These are phyloP conservation scores for Agonum fuliginosum DNA, from an alignment of 2,888 invertebrate species.

Conservation along the genomic window DNA sequence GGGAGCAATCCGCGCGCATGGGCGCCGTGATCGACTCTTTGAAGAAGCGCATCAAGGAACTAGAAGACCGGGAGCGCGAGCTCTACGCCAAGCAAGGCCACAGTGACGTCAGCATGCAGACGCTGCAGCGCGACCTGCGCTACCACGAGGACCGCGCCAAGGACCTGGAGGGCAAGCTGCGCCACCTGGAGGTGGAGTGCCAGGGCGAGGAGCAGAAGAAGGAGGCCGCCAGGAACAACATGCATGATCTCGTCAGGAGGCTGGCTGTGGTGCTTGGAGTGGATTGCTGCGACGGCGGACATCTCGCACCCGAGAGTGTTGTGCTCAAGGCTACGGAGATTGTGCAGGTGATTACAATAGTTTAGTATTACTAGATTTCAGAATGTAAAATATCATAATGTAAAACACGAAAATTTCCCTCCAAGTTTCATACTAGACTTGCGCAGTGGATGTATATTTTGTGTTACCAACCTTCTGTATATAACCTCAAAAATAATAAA, in stretches of 20 bases:
- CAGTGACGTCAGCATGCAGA: conserved; percentile 83
- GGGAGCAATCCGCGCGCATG: conserved; percentile 89
- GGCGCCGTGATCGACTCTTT: conserved; percentile 87
- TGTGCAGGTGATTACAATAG: conserved; percentile 79
- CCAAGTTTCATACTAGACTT: no score
- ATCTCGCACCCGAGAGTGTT: conserved; percentile 82
- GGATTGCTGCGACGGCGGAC: conserved; percentile 81
- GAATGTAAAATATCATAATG: no score
- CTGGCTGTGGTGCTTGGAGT: conserved; percentile 83
- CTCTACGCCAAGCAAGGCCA: conserved; percentile 78
- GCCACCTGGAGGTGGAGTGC: conserved; percentile 83
- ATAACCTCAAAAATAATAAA: no score
- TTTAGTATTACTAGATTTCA: no score
- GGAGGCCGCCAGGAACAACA: conserved; percentile 79
- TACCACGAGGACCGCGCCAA: conserved; percentile 85
- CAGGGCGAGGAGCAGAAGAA: conserved; percentile 85
- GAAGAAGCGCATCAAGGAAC: conserved; percentile 85
- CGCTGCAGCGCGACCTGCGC: conserved; percentile 79
- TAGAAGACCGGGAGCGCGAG: conserved; percentile 86
- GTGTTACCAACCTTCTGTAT: no score
- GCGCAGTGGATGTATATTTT: no score
- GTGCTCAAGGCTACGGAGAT: conserved; percentile 87
- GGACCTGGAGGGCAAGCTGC: conserved; percentile 84
- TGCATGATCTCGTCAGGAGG: conserved; percentile 83
- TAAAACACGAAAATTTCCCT: no score